Base-by-base conservation (phyloP, 2,113 vertebrate species). In the Taurulus bubalis region DNA sequence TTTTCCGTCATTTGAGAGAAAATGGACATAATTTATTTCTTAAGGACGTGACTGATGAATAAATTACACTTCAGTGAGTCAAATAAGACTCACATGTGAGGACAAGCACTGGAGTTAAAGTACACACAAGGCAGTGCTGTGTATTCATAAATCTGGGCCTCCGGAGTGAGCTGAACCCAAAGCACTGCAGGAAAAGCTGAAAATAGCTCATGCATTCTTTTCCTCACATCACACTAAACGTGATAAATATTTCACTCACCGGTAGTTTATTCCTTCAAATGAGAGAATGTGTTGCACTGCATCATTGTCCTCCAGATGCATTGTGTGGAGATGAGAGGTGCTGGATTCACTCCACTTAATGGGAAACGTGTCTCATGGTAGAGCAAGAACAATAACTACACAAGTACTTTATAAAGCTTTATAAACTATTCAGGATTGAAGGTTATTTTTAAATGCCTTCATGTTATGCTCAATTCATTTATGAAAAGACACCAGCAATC, bases 181-280 rank as follows among this genome's bases (percentile, higher is more conserved):
- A 65, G 55, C 26, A 45, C 45, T 45, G 58, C 16, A 16, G 58
- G n/a, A 59, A 49, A 65, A 49, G 56, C 47, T 22, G 15, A 82
- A 76, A 64, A 81, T 45, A 56, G 36, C 62, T 72, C 14, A 26
- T 45, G 59, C 45, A 56, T 47, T 65, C 20, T 47, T 70, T 69
- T 20, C 56, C 8, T 69, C 4, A 28, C 16, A 45, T 75, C 26
- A 47, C 15, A 70, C 36, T 65, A 65, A 79, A 64, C 22, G 51
- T 58, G n/a, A 45, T 20, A 65, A 72, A 56, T 71, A 24, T 65
- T 58, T 65, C 36, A 45, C 47, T 56, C 59, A 26, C 8, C 26
- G 24, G 6, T 20, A 45, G 26, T 71, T 71, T 28, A 26, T 58
- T 56, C 59, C n/a, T 75, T 66, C 22, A 36, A 26, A 47, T 65